Evolutionary conservation across 2,797 vertebrate genomes (phyloP).

Genomic region (Myotis vivesi): DNA sequence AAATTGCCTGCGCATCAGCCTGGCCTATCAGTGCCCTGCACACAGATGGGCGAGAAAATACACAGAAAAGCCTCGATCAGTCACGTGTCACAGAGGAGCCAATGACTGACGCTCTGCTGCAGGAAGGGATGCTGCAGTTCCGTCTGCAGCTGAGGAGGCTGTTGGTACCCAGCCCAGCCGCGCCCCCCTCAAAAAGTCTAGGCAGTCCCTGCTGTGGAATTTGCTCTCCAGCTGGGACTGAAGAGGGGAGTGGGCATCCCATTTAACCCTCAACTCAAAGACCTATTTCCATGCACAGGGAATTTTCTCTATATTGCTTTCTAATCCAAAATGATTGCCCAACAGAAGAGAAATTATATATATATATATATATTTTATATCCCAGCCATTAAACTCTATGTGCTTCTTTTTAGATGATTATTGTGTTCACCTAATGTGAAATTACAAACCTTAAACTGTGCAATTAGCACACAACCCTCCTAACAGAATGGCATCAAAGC

Average conservation of each 20-base stretch:
- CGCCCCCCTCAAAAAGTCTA: slow-evolving; percentile 59
- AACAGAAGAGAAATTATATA: neutral
- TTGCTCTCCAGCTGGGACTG: neutral
- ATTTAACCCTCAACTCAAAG: neutral
- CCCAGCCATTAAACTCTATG: neutral
- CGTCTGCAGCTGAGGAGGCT: slow-evolving; percentile 79
- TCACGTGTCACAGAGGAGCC: slow-evolving; percentile 85
- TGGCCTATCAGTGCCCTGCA: slow-evolving; percentile 89
- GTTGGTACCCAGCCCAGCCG: slow-evolving; percentile 76
- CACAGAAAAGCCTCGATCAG: slow-evolving; percentile 80
- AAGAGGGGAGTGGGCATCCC: neutral
- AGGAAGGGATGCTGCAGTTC: slow-evolving; percentile 84
- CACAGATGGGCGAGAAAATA: slow-evolving; percentile 82
- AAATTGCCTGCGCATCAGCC: slow-evolving; percentile 90
- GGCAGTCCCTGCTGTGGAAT: slow-evolving; percentile 28
- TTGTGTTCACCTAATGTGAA: slow-evolving; percentile 53
- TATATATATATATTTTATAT: neutral
- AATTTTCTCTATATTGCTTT: neutral
- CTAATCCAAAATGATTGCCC: neutral
- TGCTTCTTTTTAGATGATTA: slow-evolving; percentile 48
- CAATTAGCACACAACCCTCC: slow-evolving; percentile 73
- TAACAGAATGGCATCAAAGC: slow-evolving; percentile 52
- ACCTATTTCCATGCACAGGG: neutral
- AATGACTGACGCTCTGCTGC: slow-evolving; percentile 80
- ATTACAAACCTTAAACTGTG: slow-evolving; percentile 61